phyloP scores from a whole-genome alignment of 2,113 vertebrate genomes.

The Tragelaphus strepsiceros region DNA sequence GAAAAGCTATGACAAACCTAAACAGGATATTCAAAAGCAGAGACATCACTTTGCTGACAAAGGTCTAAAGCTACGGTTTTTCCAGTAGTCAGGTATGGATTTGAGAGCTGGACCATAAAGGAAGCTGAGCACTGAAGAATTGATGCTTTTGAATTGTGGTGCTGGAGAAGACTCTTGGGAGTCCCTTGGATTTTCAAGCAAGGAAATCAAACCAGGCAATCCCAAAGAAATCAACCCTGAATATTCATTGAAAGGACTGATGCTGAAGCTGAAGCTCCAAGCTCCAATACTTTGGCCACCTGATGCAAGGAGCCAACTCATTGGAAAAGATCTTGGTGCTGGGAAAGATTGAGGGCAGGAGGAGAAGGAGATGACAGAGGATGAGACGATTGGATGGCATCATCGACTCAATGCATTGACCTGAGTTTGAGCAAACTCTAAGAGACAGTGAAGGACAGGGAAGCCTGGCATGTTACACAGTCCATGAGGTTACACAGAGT shows the following conservation, averaged over 20 bases:
- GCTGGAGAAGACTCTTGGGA: not conserved
- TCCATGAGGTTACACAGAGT: not conserved
- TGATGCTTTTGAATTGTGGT: not conserved
- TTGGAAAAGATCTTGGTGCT: not conserved
- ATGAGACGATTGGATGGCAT: not conserved
- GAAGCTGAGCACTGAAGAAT: not conserved
- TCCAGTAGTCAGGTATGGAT: not conserved
- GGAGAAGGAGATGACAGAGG: not conserved
- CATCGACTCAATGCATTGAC: not conserved
- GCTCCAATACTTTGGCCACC: not conserved
- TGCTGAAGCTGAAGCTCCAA: not conserved
- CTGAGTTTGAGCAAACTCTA: not conserved
- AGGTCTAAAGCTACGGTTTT: not conserved
- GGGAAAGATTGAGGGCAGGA: not conserved
- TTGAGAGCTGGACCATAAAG: not conserved
- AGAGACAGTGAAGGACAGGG: not conserved
- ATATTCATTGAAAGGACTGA: not conserved
- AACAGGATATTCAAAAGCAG: not conserved
- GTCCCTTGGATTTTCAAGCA: not conserved
- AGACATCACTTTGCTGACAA: not conserved
- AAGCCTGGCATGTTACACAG: not conserved
- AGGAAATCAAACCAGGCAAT: not conserved
- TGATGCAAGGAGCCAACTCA: not conserved
- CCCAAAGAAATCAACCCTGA: not conserved
- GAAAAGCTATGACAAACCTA: not conserved